phyloP scores from a whole-genome alignment of 2,888 invertebrate genomes.

The Zaprionus bogoriensis region DNA sequence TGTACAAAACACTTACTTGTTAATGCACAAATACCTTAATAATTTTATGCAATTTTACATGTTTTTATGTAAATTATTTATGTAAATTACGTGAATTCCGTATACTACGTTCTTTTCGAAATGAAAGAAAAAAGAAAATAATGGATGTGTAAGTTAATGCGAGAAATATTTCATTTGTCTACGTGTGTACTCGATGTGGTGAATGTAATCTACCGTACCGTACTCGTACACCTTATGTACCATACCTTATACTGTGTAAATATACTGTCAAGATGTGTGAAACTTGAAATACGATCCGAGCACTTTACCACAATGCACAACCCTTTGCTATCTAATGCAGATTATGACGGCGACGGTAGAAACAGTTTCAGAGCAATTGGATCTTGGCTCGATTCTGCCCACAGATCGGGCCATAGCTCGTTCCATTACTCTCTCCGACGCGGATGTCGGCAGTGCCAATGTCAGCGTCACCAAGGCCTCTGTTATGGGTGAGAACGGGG shows the following conservation, averaged over 20 bases:
- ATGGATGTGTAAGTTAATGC: conserved; percentile 60
- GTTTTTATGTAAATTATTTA: conserved; percentile 46
- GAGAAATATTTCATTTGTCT: conserved; percentile 61
- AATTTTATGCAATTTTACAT: conserved; percentile 53
- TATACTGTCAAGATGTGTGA: conserved; percentile 47
- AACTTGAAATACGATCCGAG: conserved; percentile 4
- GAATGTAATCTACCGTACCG: conserved; percentile 55
- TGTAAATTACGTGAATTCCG: conserved; percentile 34
- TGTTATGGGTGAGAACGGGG: conserved; percentile 85
- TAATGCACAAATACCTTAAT: conserved; percentile 58
- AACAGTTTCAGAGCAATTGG: conserved; percentile 95
- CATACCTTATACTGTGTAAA: conserved; percentile 48
- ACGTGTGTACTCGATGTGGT: conserved; percentile 56
- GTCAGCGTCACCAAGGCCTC: conserved; percentile 88
- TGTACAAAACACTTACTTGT: conserved; percentile 35
- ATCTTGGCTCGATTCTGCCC: conserved; percentile 93
- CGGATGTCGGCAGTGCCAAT: conserved; percentile 91
- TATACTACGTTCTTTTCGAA: conserved; percentile 16
- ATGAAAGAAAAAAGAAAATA: conserved; percentile 13
- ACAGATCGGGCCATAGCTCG: conserved; percentile 92
- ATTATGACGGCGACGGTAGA: conserved; percentile 98
- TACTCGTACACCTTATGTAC: conserved; percentile 31
- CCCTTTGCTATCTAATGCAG: conserved; percentile 83
- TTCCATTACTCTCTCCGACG: conserved; percentile 93
- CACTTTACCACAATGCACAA: conserved; percentile 24